Percentiles rank a stretch among this genome's conserved stretches.
Evolutionary conservation across 35 echinoderm and acorn worm species (phyloP).

Genomic region (Lytechinus variegatus): DNA sequence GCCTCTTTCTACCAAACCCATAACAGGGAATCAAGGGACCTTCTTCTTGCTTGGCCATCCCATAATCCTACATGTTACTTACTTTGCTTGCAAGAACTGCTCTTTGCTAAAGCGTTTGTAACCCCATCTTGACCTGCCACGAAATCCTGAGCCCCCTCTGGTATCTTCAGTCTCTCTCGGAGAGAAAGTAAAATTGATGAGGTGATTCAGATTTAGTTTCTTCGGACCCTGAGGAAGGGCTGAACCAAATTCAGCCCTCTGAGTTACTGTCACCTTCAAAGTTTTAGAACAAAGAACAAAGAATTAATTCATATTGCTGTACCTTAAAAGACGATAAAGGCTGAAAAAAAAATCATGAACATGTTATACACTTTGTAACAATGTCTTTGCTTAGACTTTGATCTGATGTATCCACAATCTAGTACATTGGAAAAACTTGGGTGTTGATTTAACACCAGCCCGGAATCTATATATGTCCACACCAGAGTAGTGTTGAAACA

Average conservation of each 20-base stretch:
- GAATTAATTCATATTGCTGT: too few species aligned
- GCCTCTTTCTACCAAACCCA: not conserved
- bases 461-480: too few species aligned
- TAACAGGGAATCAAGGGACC: not conserved
- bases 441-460: too few species aligned
- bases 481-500: too few species aligned
- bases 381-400: too few species aligned
- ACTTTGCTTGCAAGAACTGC: slow-evolving; percentile 99
- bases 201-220: slow-evolving; percentile 97
- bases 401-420: too few species aligned
- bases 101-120: slow-evolving; percentile 88
- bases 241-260: slow-evolving; percentile 99
- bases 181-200: slow-evolving; percentile 92
- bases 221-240: slow-evolving; percentile 86
- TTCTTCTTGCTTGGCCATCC: not conserved
- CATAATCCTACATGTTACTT: not conserved
- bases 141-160: slow-evolving; percentile 54
- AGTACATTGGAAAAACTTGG: too few species aligned
- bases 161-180: slow-evolving; percentile 65
- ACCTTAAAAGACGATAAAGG: too few species aligned
- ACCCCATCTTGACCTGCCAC: slow-evolving; percentile 75
- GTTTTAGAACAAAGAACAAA: not conserved
- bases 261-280: slow-evolving; percentile 88
- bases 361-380: too few species aligned
- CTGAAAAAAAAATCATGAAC: too few species aligned